Conservation (phyloP, 1,140 invertebrate species). For the Pseudachorutes palmiensis region DNA sequence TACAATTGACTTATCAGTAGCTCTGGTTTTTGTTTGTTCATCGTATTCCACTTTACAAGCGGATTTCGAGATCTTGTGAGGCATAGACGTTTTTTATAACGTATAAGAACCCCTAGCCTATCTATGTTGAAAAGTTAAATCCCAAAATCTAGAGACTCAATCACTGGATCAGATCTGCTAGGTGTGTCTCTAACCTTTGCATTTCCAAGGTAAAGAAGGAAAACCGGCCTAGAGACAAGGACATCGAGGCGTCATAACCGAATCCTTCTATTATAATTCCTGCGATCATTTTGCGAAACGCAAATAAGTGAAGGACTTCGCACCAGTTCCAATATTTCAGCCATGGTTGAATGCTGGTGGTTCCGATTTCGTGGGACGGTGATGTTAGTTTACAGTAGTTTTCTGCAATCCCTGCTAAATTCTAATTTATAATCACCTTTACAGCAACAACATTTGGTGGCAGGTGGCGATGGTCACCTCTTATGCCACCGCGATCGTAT, state of each 20-base stretch:
- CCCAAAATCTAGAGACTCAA: too few relatives aligned
- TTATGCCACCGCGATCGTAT: conserved; percentile 27
- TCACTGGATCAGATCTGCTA: not conserved
- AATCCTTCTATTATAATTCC: too few relatives aligned
- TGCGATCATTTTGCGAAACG: too few relatives aligned
- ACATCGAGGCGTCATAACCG: too few relatives aligned
- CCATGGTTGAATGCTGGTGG: not conserved
- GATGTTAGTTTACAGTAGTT: not conserved
- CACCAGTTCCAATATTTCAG: not conserved
- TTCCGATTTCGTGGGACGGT: conserved; percentile 6
- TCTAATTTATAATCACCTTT: not conserved
- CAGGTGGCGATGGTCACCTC: conserved; percentile 23
- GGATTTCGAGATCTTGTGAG: too few relatives aligned
- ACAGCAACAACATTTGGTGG: conserved; percentile 27
- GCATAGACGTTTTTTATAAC: too few relatives aligned
- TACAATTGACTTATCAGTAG: too few relatives aligned
- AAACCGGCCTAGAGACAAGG: not conserved
- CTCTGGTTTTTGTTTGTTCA: too few relatives aligned
- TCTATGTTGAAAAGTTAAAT: too few relatives aligned
- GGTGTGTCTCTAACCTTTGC: not conserved
- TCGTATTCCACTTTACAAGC: too few relatives aligned
- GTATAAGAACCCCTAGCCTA: too few relatives aligned
- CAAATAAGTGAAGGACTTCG: too few relatives aligned
- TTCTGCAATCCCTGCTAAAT: not conserved
- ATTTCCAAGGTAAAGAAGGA: not conserved